These are phyloP conservation scores for Siniperca chuatsi DNA, from an alignment of 2,113 vertebrate species.

Conservation along the genomic window DNA sequence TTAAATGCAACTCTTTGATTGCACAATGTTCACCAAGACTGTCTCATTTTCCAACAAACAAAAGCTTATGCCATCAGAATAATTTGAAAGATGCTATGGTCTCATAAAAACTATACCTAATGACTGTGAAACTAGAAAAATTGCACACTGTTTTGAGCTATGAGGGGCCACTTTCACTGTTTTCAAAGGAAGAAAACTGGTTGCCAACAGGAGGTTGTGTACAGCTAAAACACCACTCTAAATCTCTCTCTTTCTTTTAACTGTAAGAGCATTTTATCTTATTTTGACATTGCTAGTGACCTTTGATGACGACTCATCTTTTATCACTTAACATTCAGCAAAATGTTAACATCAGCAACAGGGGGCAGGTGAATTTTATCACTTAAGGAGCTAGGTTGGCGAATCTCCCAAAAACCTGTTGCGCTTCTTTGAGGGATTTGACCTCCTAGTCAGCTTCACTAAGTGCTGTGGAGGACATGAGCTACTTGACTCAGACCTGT, in stretches of 20 bases:
- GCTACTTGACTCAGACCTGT: constrained; percentile 63
- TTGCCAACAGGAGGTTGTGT: not conserved
- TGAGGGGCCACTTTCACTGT: not conserved
- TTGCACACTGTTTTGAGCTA: not conserved
- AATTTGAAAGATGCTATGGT: not conserved
- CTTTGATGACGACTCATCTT: not conserved
- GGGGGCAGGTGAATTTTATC: constrained; percentile 60
- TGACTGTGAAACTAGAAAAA: not conserved
- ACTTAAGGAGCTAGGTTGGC: constrained; percentile 38
- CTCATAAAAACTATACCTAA: not conserved
- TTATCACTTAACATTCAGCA: constrained; percentile 7
- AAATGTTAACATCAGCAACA: not conserved
- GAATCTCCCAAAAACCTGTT: constrained; percentile 71
- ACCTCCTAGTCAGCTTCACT: constrained; percentile 46
- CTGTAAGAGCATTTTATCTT: not conserved
- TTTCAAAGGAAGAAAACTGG: not conserved
- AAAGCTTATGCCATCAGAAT: not conserved
- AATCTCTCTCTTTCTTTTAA: too few relatives aligned
- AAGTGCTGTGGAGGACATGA: constrained; percentile 45
- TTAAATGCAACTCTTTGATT: too few relatives aligned
- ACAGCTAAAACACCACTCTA: not conserved
- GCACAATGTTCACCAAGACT: not conserved
- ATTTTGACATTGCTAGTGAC: not conserved
- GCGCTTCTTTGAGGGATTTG: constrained; percentile 48
- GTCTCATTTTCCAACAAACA: not conserved